phyloP scores from a whole-genome alignment of 2,888 invertebrate genomes.

The Lepidochitona cinerea region DNA sequence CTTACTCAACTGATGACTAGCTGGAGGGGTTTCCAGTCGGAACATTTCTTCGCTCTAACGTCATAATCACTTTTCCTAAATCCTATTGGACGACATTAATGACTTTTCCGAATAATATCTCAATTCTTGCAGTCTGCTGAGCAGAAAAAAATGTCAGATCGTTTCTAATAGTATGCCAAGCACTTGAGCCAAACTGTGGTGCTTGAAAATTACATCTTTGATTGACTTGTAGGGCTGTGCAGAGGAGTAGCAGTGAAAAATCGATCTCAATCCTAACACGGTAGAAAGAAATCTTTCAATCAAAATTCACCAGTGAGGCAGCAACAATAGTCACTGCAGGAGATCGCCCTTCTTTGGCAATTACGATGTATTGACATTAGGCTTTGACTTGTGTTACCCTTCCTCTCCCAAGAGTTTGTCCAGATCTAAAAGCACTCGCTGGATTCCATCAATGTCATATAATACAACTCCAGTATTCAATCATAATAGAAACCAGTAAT shows the following conservation, averaged over 20 bases:
- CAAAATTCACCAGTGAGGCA: not conserved
- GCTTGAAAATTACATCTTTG: conserved; percentile 6
- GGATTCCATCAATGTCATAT: not conserved
- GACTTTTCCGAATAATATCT: not conserved
- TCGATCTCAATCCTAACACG: not conserved
- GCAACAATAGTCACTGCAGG: not conserved
- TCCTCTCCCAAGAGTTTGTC: not conserved
- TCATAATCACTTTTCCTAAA: not conserved
- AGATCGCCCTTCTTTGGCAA: not conserved
- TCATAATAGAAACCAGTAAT: not conserved
- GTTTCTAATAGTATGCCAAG: too few species aligned
- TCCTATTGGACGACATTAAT: not conserved
- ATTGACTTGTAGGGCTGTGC: not conserved
- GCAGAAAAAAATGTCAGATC: too few species aligned
- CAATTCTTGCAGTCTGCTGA: not conserved
- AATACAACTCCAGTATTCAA: not conserved
- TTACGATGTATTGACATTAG: not conserved
- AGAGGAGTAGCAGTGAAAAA: not conserved
- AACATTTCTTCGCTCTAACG: too few species aligned
- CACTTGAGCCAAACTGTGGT: not conserved
- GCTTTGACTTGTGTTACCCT: not conserved
- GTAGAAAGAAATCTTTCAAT: not conserved
- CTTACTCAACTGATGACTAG: not conserved
- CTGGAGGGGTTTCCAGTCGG: not conserved
- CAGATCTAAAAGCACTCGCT: not conserved